Conservation (phyloP, 2,113 vertebrate genomes). For the Pedetes capensis region DNA sequence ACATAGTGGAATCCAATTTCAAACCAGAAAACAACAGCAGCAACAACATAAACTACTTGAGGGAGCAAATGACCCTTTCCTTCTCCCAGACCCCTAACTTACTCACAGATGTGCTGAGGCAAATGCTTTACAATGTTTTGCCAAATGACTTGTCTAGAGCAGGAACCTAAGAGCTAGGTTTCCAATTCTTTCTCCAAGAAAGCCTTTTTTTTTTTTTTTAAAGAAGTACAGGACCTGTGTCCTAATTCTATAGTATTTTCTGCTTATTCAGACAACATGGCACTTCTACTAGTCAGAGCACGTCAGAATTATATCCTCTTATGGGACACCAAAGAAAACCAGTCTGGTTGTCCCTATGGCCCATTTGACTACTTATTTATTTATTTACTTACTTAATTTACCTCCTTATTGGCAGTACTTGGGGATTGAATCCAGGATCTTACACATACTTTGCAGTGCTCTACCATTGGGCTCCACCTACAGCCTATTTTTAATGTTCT, state of each 20-base stretch:
- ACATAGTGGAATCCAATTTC: too few species aligned
- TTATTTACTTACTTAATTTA: too few species aligned
- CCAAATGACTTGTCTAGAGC: neutral
- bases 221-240: neutral
- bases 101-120: neutral
- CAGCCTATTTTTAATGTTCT: too few species aligned
- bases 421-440: too few species aligned
- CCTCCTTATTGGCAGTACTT: too few species aligned
- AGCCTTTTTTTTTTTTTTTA: neutral
- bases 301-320: neutral
- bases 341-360: neutral
- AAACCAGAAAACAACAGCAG: too few species aligned
- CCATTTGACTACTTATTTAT: too few species aligned
- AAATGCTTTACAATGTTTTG: neutral
- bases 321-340: neutral
- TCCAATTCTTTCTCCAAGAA: neutral
- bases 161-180: neutral
- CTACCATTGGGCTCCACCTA: too few species aligned
- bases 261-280: neutral
- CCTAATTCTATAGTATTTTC: neutral
- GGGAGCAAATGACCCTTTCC: fast-evolving
- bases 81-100: neutral
- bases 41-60: neutral
- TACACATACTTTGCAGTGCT: too few species aligned
- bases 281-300: neutral